A percentile compares a stretch with the other conserved stretches of the same genome.
phyloP scores from a whole-genome alignment of 2,113 vertebrate genomes.

The Nanorana parkeri region DNA sequence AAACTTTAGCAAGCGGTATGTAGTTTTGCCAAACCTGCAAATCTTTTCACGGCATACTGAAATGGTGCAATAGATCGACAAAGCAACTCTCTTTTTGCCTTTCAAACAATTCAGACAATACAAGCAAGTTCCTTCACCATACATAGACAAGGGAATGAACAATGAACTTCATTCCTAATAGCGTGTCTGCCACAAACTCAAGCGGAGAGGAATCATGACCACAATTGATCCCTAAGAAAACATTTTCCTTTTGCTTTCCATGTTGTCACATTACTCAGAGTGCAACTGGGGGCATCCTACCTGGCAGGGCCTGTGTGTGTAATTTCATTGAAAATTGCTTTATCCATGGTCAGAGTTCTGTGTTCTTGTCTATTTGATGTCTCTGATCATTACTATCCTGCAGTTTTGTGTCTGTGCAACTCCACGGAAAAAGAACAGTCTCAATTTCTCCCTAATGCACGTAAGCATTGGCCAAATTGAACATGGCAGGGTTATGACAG shows the following conservation, averaged over 20 bases:
- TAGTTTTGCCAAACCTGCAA: no score
- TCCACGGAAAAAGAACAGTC: slow-evolving; percentile 34
- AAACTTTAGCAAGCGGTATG: no score
- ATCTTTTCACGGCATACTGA: no score
- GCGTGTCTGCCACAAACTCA: neutral
- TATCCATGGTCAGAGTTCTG: slow-evolving; percentile 31
- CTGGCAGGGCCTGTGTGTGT: slow-evolving; percentile 24
- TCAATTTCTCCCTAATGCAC: slow-evolving; percentile 24
- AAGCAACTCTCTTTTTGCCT: no score
- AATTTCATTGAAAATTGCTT: slow-evolving; percentile 26
- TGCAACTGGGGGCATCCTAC: slow-evolving; percentile 34
- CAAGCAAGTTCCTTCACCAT: no score
- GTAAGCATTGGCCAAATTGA: slow-evolving; percentile 24
- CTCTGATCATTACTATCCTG: slow-evolving; percentile 18
- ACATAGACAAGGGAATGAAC: no score
- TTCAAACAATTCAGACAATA: no score
- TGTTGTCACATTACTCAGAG: slow-evolving; percentile 36
- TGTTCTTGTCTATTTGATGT: slow-evolving; percentile 26
- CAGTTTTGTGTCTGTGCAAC: slow-evolving; percentile 13
- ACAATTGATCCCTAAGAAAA: slow-evolving; percentile 7
- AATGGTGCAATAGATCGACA: no score
- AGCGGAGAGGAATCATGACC: neutral
- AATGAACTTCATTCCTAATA: no score
- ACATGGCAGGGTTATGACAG: slow-evolving; percentile 35
- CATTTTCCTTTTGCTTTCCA: slow-evolving; percentile 26